These are phyloP conservation scores for Drosophila orosa DNA, from an alignment of 1,140 invertebrate genomes.

Conservation along the genomic window DNA sequence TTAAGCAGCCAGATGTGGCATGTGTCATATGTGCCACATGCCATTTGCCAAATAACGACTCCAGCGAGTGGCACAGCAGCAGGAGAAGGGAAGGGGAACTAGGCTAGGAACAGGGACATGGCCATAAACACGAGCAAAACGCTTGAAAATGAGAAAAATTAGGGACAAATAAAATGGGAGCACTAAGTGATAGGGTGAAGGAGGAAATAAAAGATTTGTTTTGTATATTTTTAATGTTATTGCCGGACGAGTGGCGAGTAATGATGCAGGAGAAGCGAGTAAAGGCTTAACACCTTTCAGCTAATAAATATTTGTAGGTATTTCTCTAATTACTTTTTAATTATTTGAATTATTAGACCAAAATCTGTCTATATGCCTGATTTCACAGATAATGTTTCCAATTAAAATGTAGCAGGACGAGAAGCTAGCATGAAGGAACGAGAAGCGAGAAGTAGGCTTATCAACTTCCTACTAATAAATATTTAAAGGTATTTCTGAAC, in stretches of 20 bases:
- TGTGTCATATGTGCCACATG: constrained; percentile 28
- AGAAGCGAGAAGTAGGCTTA: too few relatives aligned
- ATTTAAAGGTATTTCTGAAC: too few relatives aligned
- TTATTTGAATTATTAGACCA: too few relatives aligned
- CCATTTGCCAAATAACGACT: constrained; percentile 27
- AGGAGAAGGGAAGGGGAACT: background rate
- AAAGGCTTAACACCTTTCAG: too few relatives aligned
- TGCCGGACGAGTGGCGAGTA: background rate
- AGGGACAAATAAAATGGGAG: constrained; percentile 1
- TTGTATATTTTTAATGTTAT: background rate
- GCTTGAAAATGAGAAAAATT: constrained; percentile 30
- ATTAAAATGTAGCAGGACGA: too few relatives aligned
- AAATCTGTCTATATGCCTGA: too few relatives aligned
- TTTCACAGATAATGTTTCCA: too few relatives aligned
- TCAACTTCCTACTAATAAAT: too few relatives aligned
- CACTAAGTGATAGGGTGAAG: background rate
- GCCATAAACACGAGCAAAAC: constrained; percentile 16
- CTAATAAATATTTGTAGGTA: background rate
- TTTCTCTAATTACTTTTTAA: too few relatives aligned
- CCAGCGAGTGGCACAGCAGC: background rate
- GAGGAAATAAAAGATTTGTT: background rate
- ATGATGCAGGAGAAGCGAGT: too few relatives aligned
- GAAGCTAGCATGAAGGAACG: too few relatives aligned
- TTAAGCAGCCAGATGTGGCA: constrained; percentile 26
- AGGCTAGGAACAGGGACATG: background rate